Percentiles rank a stretch among this genome's conserved stretches.
Conservation (phyloP, 1,140 invertebrate genomes). For the Lasaia peninsularis region DNA sequence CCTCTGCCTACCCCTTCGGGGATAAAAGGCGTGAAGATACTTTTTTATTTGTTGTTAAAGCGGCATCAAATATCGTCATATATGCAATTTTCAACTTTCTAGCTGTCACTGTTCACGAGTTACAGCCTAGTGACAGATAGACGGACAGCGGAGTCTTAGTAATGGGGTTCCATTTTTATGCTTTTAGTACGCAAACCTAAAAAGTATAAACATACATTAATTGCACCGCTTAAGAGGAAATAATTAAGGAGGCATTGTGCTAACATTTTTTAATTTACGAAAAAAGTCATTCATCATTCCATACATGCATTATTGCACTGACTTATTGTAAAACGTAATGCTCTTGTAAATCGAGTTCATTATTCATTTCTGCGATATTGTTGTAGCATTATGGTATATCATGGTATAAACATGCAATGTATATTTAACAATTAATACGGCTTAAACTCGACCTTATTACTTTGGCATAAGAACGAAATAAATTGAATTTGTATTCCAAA, state of each 20-base stretch:
- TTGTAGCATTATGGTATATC: conserved; percentile 42
- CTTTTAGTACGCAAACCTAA: too few species aligned
- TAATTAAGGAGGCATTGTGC: conserved; percentile 33
- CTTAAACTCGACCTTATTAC: not conserved
- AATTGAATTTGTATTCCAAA: not conserved
- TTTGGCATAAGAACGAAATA: not conserved
- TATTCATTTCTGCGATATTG: conserved; percentile 50
- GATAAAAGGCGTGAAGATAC: too few species aligned
- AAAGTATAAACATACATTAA: not conserved
- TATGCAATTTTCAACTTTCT: too few species aligned
- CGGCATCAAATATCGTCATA: too few species aligned
- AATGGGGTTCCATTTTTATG: too few species aligned
- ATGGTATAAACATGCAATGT: conserved; percentile 1
- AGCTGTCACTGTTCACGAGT: too few species aligned
- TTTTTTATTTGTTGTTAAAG: too few species aligned
- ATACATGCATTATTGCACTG: conserved; percentile 33
- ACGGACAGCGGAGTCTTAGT: too few species aligned
- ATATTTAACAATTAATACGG: not conserved
- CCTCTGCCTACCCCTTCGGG: too few species aligned
- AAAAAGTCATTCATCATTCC: conserved; percentile 39
- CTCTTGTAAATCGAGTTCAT: conserved; percentile 49
- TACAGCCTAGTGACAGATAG: too few species aligned
- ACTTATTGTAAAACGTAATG: conserved; percentile 45
- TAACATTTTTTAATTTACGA: conserved; percentile 36
- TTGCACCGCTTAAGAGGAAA: conserved; percentile 17